A percentile compares a stretch with the other conserved stretches of the same genome.
phyloP scores from a whole-genome alignment of 2,888 invertebrate species.

The Temnothorax unifasciatus region DNA sequence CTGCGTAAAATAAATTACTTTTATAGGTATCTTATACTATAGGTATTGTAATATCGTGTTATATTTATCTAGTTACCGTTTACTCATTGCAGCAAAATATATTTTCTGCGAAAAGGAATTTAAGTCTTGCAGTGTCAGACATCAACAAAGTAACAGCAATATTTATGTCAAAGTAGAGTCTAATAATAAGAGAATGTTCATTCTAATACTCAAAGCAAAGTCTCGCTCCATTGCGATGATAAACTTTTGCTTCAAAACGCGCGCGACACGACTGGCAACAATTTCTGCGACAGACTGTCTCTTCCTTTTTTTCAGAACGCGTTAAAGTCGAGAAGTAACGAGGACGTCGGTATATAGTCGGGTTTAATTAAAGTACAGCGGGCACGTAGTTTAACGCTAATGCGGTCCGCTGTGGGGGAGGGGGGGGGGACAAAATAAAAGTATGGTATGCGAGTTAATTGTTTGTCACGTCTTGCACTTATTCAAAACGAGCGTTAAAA shows the following conservation, averaged over 20 bases:
- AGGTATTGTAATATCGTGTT: not conserved
- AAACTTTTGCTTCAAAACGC: conserved; percentile 19
- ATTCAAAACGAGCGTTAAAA: conserved; percentile 15
- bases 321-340: conserved; percentile 39
- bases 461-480: conserved; percentile 51
- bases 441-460: conserved; percentile 51
- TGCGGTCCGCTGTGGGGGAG: conserved; percentile 53
- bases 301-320: conserved; percentile 12
- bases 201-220: not conserved
- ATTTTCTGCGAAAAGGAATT: not conserved
- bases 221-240: not conserved
- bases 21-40: not conserved
- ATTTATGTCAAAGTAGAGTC: not conserved
- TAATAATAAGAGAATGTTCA: not conserved
- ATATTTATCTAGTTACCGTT: not conserved
- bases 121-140: not conserved
- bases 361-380: conserved; percentile 65
- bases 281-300: conserved; percentile 13
- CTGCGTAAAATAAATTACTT: not conserved
- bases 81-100: not conserved
- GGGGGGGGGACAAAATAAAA: not conserved
- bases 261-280: conserved; percentile 11
- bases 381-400: conserved; percentile 65
- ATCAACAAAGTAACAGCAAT: not conserved
- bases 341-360: conserved; percentile 38